Percentiles rank a stretch among this genome's conserved stretches.
phyloP scores from a whole-genome alignment of 2,888 invertebrate species.

The Drosophila anceps region DNA sequence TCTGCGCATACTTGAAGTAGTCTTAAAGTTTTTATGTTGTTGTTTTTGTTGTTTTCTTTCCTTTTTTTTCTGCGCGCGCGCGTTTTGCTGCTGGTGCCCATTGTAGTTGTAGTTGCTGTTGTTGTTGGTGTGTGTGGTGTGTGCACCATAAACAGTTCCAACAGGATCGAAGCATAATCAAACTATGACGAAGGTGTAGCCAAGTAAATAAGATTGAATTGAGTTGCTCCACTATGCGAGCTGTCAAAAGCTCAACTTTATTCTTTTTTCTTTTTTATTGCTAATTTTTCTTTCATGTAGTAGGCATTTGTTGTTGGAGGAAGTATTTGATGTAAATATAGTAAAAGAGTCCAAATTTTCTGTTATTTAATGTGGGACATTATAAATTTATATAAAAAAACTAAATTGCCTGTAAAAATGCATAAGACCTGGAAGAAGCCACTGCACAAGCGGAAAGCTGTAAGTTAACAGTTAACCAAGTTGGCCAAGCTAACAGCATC shows the following conservation, averaged over 20 bases:
- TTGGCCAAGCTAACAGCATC: too few species aligned
- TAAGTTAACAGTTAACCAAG: constrained; percentile 39
- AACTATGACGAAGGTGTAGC: constrained; percentile 43
- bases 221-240: constrained; percentile 16
- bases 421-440: constrained; percentile 78
- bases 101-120: constrained; percentile 17
- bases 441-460: constrained; percentile 79
- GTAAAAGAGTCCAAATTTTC: constrained; percentile 15
- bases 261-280: neutral
- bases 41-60: constrained; percentile 14
- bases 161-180: constrained; percentile 2
- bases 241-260: constrained; percentile 16
- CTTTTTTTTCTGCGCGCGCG: constrained; percentile 24
- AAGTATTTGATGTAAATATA: constrained; percentile 2
- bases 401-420: constrained; percentile 30
- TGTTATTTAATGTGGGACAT: neutral
- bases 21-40: constrained; percentile 32
- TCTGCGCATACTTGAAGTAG: constrained; percentile 37
- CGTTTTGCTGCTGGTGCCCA: constrained; percentile 12
- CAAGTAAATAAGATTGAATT: neutral
- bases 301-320: constrained; percentile 11
- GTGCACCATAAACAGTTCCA: constrained; percentile 16
- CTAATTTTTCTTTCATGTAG: neutral
- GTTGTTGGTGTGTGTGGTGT: constrained; percentile 13
- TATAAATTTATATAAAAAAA: neutral